Base-by-base conservation (phyloP, 2,888 invertebrate genomes). In the Aplocera efformata region DNA sequence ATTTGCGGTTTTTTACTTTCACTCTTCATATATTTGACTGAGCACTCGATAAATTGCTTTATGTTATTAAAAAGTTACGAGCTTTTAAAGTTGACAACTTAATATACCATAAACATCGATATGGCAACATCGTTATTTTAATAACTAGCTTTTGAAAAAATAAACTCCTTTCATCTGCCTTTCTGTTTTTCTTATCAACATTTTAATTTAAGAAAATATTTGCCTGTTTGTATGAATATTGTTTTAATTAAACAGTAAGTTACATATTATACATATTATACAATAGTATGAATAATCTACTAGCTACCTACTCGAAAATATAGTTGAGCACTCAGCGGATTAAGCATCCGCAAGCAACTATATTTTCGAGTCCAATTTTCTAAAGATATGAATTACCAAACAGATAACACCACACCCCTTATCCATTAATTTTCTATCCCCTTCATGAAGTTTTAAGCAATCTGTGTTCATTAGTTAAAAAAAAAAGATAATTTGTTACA, bases 401-500 rank as follows among this genome's bases (percentile, higher is more conserved):
- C 13, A 17, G 13, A 17, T 17, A 17, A 17, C 5, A 17, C 2
- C 34, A 24, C 26, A 30, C 26, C 34, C 30, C 30, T 34, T 26
- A 31, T 25, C 29, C 11, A 40, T 30, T 24, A 22, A 38, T 21
- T 13, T 28, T 21, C 31, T 20, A 26, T 17, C 26, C 8, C 22
- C 30, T 43, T 39, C 26, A 34, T 20, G 24, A 39, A 43, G 37
- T 25, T 31, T 27, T 43, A 25, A 43, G 27, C 38, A 44, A 50
- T 36, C 41, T 32, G 17, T 30, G 35, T 39, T 37, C 35, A 32
- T 47, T 37, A 32, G 10, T 8, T 10, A 13, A 27, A 23, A 41
- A 36, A 48, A 46, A 42, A 33, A 7, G 0, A 37, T 42, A 33
- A 41, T 48, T 45, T 43, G 41, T 41, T 38, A 40, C 35, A 44